Percentiles rank a stretch among this genome's conserved stretches.
These are phyloP conservation scores for Ptilonorhynchus violaceus DNA, from an alignment of 2,113 vertebrate species.

Conservation along the genomic window DNA sequence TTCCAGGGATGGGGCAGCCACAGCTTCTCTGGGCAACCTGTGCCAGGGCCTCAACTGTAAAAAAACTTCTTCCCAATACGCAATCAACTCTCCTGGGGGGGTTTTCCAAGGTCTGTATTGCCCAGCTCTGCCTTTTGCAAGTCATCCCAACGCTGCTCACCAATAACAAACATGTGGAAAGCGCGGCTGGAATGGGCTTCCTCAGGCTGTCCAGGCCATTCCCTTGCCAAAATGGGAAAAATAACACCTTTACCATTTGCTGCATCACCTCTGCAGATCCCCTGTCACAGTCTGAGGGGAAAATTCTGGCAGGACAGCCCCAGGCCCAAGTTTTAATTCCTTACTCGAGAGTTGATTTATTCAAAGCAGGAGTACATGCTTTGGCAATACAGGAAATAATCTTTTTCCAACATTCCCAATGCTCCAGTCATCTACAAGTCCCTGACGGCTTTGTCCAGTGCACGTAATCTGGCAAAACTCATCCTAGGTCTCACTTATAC, in stretches of 20 bases:
- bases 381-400: background rate
- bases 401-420: background rate
- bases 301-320: background rate
- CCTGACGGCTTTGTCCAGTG: background rate
- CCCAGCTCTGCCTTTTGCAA: background rate
- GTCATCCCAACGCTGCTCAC: background rate
- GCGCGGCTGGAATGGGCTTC: background rate
- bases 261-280: background rate
- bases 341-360: background rate
- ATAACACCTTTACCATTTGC: background rate
- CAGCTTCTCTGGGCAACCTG: background rate
- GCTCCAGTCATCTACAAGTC: background rate
- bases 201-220: no score
- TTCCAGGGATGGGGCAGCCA: background rate
- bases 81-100: accelerated
- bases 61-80: background rate
- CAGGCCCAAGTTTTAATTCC: background rate
- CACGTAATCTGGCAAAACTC: background rate
- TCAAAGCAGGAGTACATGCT: background rate
- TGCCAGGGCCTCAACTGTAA: background rate
- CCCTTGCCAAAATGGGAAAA: background rate
- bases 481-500: background rate
- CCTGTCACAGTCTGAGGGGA: background rate
- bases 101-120: background rate
- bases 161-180: background rate